Conservation (phyloP, 2,888 invertebrate genomes). For the Myopa tessellatipennis region DNA sequence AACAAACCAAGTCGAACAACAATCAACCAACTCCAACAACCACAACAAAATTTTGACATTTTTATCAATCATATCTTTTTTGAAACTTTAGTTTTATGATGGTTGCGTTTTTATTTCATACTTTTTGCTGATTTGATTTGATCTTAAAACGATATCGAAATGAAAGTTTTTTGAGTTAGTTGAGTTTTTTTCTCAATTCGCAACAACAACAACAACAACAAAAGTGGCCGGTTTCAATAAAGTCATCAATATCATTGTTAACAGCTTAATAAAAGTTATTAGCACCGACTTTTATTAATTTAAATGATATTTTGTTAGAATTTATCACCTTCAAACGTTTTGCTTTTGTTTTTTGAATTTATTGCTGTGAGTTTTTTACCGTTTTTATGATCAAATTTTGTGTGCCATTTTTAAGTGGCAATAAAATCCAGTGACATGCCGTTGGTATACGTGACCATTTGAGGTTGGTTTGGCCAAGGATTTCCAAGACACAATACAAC, state of each 20-base stretch:
- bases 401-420: neutral
- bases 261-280: conserved; percentile 2
- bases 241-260: neutral
- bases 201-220: neutral
- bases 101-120: neutral
- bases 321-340: too few relatives aligned
- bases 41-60: neutral
- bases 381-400: neutral
- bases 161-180: neutral
- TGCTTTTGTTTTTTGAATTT: neutral
- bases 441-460: neutral
- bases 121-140: neutral
- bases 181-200: neutral
- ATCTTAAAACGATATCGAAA: neutral
- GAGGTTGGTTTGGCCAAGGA: neutral
- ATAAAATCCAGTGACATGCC: neutral
- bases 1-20: neutral
- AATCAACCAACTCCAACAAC: too few relatives aligned
- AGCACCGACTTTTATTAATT: neutral
- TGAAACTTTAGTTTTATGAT: neutral
- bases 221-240: neutral
- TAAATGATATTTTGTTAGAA: neutral
- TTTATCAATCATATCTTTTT: conserved; percentile 10
- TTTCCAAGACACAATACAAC: too few relatives aligned
- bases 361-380: neutral